These are phyloP conservation scores for Karalla daura DNA, from an alignment of 2,797 vertebrate genomes.

Conservation along the genomic window DNA sequence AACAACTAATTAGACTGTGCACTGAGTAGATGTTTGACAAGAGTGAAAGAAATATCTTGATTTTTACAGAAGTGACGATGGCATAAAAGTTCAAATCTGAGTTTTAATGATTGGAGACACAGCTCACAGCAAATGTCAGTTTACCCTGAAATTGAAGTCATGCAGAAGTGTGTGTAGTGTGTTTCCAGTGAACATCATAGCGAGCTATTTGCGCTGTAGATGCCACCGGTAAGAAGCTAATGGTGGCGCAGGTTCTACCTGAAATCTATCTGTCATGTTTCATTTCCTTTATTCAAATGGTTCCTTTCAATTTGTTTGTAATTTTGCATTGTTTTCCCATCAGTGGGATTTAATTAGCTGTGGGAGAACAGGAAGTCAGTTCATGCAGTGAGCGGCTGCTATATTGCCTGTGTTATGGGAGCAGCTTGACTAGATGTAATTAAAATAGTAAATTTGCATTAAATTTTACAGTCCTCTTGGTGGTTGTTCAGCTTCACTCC, in stretches of 20 bases:
- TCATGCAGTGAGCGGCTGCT: conserved; percentile 21
- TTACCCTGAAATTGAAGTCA: background rate
- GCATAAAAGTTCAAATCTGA: background rate
- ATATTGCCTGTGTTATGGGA: conserved; percentile 42
- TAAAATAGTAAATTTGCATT: conserved; percentile 67
- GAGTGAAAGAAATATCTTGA: background rate
- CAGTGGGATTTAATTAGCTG: conserved; percentile 64
- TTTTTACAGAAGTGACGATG: background rate
- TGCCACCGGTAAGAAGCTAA: conserved; percentile 26
- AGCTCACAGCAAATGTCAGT: background rate
- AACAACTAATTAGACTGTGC: conserved; percentile 24
- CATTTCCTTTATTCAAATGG: conserved; percentile 44
- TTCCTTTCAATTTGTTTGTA: conserved; percentile 54
- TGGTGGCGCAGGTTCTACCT: conserved; percentile 10
- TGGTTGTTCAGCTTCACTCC: conserved; percentile 39
- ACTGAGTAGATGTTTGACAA: conserved; percentile 28
- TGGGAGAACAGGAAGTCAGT: conserved; percentile 41
- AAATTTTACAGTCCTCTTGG: conserved; percentile 52
- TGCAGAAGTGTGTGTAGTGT: background rate
- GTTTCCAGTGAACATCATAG: background rate
- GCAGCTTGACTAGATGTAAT: conserved; percentile 62
- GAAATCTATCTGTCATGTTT: conserved; percentile 34
- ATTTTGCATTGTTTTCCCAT: conserved; percentile 56
- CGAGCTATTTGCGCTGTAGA: conserved; percentile 12
- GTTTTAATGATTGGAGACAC: background rate